Base-by-base conservation (phyloP, 2,113 vertebrate genomes). In the Psophia crepitans region DNA sequence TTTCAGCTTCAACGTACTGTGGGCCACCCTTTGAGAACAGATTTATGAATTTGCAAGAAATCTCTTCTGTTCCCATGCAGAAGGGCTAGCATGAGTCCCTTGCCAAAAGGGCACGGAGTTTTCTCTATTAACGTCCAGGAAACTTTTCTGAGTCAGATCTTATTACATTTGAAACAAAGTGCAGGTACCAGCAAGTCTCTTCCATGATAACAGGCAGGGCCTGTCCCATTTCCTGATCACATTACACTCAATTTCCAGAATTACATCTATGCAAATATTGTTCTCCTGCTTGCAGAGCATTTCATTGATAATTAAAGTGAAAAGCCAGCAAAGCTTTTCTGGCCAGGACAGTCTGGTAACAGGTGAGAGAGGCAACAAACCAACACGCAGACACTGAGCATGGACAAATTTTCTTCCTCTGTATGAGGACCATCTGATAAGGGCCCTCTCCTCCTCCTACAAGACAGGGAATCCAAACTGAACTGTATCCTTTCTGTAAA, bases 101-200 rank as follows among this genome's bases (percentile, higher is more conserved):
- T 97, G 95, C 93, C 95, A 96, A 91, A 89, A 82, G 26, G 78
- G 93, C 85, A 88, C 2, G 46, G 85, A 89, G 65, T 82, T 93
- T 91, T 97, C 84, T 85, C 91, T 82, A 28, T 93, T 93, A 93
- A 91, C 11, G 1, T 86, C 69, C 95, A 90, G 92, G 95, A 94
- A 97, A 89, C 87, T 69, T 90, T 91, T 66, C 84, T 91, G 94
- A 96, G 89, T 97, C 95, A 97, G 95, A 91, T 92, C 81, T 87
- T 87, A 93, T 89, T 97, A 95, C 94, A 70, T 87, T 85, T 77
- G 82, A 96, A 96, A 63, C 93, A 46, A 79, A 35, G 65, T 58
- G 84, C 96, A 96, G 93, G 96, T 96, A 95, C 79, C 87, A 91
- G 91, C 96, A 97, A 94, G 97, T 79, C 85, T 89, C 64, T 76